A percentile compares a stretch with the other conserved stretches of the same genome.
Conservation (phyloP, 2,113 vertebrate genomes). For the Leptodactylus fuscus region DNA sequence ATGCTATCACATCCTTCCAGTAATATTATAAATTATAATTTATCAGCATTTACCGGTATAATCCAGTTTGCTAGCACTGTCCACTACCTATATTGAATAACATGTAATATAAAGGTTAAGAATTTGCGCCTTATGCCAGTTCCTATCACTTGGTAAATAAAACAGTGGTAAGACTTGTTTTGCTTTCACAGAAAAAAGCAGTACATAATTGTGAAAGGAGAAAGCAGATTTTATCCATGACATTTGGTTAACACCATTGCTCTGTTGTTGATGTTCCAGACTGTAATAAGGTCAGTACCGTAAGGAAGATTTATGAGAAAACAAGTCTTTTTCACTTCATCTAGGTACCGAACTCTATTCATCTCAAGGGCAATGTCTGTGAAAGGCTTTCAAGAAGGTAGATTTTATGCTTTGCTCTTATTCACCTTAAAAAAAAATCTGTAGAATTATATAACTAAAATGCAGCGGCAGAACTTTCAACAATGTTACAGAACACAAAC, state of each 20-base stretch:
- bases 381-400: slow-evolving; percentile 49
- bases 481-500: background rate
- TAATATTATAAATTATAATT: background rate
- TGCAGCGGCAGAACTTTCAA: background rate
- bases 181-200: slow-evolving; percentile 22
- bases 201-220: slow-evolving; percentile 39
- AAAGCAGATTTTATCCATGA: slow-evolving; percentile 56
- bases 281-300: slow-evolving; percentile 57
- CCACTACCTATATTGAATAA: background rate
- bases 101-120: background rate
- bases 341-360: slow-evolving; percentile 50
- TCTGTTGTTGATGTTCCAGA: slow-evolving; percentile 57
- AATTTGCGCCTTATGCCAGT: background rate
- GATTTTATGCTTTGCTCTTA: slow-evolving; percentile 49
- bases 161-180: slow-evolving; percentile 29
- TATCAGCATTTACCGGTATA: background rate
- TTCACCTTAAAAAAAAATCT: slow-evolving; percentile 20
- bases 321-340: slow-evolving; percentile 56
- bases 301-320: slow-evolving; percentile 58
- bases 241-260: slow-evolving; percentile 59
- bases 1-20: background rate
- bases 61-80: background rate
- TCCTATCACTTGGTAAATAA: slow-evolving; percentile 6
- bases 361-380: slow-evolving; percentile 54
- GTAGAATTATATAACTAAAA: background rate